These are phyloP conservation scores for Halcyon malimbica DNA, from an alignment of 2,113 vertebrate species.

Conservation along the genomic window DNA sequence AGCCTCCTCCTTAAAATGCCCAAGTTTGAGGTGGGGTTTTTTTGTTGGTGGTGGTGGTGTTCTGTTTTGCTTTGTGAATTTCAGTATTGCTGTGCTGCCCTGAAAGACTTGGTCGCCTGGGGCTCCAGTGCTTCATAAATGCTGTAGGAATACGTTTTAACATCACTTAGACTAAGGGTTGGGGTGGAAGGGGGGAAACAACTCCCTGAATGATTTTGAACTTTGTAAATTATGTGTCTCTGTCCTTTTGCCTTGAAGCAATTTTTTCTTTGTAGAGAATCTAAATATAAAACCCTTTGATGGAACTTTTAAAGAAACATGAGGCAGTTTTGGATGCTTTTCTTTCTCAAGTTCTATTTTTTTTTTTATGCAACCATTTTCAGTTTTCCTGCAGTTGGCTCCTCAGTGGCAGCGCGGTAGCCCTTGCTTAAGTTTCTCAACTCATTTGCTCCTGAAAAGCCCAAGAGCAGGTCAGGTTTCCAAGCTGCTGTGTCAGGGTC, in stretches of 20 bases:
- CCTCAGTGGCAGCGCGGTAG: not conserved
- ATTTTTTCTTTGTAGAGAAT: not conserved
- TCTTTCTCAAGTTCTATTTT: not conserved
- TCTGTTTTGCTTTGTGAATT: not conserved
- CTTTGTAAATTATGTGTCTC: not conserved
- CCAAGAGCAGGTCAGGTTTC: not conserved
- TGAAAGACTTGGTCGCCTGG: not conserved
- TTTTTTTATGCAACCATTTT: not conserved
- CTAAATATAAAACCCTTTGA: constrained; percentile 3
- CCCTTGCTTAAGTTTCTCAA: not conserved
- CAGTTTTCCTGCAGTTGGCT: not conserved
- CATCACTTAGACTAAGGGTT: not conserved
- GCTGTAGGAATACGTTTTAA: not conserved
- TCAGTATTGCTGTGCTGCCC: not conserved
- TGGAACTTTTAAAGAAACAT: not conserved
- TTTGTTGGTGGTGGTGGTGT: not conserved
- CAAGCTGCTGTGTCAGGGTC: not conserved
- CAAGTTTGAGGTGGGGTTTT: not conserved
- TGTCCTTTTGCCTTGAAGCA: not conserved
- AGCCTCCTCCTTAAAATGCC: not conserved
- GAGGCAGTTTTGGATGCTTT: not conserved
- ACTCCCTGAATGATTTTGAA: not conserved
- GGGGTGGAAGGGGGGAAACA: accelerated
- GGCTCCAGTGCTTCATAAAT: not conserved
- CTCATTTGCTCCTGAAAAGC: not conserved